phyloP scores from a whole-genome alignment of 2,888 invertebrate species.

The Monopis laevigella region DNA sequence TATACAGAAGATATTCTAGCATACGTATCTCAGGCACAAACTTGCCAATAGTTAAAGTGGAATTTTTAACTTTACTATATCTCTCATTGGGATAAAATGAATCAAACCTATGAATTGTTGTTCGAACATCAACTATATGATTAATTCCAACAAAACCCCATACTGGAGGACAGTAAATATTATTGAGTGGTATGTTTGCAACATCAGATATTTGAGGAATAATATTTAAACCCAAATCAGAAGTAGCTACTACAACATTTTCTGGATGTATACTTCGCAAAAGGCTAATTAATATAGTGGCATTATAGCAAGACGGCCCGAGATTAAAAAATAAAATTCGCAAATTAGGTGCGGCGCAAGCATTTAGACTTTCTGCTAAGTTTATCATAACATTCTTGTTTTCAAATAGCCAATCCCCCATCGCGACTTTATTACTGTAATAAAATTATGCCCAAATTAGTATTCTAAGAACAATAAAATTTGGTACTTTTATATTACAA shows the following conservation, averaged over 20 bases:
- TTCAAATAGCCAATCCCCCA: conserved; percentile 44
- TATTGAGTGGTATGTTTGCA: conserved; percentile 46
- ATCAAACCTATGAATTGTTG: conserved; percentile 61
- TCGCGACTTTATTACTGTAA: conserved; percentile 33
- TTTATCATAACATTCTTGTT: conserved; percentile 43
- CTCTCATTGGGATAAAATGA: conserved; percentile 58
- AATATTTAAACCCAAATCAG: conserved; percentile 62
- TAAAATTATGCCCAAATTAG: conserved; percentile 1
- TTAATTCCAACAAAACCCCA: conserved; percentile 71
- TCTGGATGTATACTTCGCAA: conserved; percentile 40
- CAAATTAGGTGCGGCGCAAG: conserved; percentile 48
- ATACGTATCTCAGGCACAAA: conserved; percentile 60
- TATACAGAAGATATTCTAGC: conserved; percentile 56
- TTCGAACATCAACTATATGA: conserved; percentile 61
- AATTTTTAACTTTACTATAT: conserved; percentile 52
- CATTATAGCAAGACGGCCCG: conserved; percentile 68
- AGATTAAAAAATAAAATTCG: conserved; percentile 61
- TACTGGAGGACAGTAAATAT: conserved; percentile 69
- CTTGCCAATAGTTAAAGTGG: conserved; percentile 57
- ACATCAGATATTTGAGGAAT: conserved; percentile 44
- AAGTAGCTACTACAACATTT: conserved; percentile 67
- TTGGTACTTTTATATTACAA: too few relatives aligned
- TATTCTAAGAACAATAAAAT: background rate
- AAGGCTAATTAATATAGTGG: conserved; percentile 48
- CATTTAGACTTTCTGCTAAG: conserved; percentile 57